phyloP scores from a whole-genome alignment of 2,113 vertebrate species.

The Mirounga angustirostris region DNA sequence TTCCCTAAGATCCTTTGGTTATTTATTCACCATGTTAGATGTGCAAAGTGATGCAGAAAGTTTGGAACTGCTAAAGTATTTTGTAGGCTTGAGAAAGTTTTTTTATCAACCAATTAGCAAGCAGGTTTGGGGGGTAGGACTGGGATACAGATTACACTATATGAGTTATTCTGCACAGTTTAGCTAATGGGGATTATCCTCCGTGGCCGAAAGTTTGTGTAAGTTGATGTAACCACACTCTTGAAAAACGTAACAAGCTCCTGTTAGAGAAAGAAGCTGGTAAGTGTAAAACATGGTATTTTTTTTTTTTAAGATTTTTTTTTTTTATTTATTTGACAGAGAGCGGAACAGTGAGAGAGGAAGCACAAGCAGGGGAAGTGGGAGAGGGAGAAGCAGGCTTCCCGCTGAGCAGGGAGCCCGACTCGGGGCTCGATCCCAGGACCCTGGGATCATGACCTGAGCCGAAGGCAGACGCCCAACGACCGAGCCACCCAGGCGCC shows the following conservation, averaged over 20 bases:
- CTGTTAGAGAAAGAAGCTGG: background rate
- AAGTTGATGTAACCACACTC: background rate
- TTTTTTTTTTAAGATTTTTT: too few relatives aligned
- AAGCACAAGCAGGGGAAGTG: too few relatives aligned
- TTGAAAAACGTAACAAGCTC: background rate
- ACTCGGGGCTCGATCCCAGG: too few relatives aligned
- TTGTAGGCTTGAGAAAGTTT: background rate
- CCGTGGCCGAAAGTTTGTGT: background rate
- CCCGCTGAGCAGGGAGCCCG: too few relatives aligned
- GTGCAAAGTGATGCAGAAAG: background rate
- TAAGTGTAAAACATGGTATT: background rate
- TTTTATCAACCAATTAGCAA: background rate
- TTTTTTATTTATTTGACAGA: too few relatives aligned
- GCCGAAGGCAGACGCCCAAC: too few relatives aligned
- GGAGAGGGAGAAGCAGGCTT: too few relatives aligned
- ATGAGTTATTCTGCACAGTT: constrained; percentile 6
- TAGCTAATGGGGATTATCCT: background rate
- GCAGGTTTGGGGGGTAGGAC: background rate
- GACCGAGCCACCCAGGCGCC: too few relatives aligned
- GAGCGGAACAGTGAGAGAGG: too few relatives aligned
- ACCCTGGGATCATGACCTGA: too few relatives aligned
- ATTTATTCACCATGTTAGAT: constrained; percentile 1
- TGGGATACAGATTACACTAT: background rate
- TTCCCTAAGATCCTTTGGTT: background rate
- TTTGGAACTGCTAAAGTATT: constrained; percentile 11